phyloP scores from a whole-genome alignment of 2,113 vertebrate genomes.

The Cyanoderma ruficeps region DNA sequence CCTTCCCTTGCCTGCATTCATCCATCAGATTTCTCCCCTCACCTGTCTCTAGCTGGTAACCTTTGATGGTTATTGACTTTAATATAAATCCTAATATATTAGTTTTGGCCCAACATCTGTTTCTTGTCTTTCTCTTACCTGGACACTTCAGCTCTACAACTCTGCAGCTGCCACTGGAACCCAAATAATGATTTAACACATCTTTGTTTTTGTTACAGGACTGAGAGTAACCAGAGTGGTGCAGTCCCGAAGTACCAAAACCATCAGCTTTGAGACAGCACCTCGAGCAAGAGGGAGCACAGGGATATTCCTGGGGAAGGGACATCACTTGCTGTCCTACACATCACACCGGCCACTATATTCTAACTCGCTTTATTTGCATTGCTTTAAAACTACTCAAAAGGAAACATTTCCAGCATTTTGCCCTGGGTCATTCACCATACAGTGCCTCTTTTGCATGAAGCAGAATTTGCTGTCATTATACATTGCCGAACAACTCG shows the following conservation, averaged over 20 bases:
- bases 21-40: not conserved
- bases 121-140: not conserved
- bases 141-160: not conserved
- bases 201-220: not conserved
- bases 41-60: not conserved
- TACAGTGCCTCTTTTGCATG: not conserved
- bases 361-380: not conserved
- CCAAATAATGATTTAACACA: not conserved
- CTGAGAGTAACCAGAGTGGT: not conserved
- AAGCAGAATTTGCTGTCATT: not conserved
- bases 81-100: not conserved
- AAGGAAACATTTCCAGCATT: not conserved
- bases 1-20: not conserved
- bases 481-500: not conserved
- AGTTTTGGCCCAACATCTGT: not conserved
- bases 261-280: not conserved
- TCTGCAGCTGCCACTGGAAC: not conserved
- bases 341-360: not conserved
- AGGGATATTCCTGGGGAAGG: not conserved
- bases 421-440: not conserved
- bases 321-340: not conserved
- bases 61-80: not conserved
- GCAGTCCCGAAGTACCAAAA: not conserved
- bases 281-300: not conserved
- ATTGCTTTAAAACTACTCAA: not conserved